Conservation (phyloP, 2,797 vertebrate genomes). For the Brotula barbata region DNA sequence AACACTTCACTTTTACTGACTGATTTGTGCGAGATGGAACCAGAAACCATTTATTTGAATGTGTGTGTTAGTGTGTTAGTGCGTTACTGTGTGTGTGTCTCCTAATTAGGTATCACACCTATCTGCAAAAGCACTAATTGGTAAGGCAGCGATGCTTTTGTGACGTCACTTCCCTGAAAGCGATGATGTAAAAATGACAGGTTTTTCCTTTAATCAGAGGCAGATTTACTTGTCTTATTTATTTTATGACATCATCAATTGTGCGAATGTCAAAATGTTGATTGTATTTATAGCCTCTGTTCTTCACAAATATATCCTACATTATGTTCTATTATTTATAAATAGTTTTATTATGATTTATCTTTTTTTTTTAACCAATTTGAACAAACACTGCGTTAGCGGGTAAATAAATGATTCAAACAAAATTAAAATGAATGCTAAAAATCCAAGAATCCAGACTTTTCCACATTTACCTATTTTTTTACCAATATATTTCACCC, state of each 20-base stretch:
- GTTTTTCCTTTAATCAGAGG: not conserved
- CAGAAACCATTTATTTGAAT: slow-evolving; percentile 39
- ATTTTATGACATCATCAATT: slow-evolving; percentile 4
- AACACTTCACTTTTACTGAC: not conserved
- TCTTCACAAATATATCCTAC: too few relatives aligned
- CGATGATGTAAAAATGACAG: slow-evolving; percentile 20
- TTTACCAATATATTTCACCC: too few relatives aligned
- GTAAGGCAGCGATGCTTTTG: slow-evolving; percentile 32
- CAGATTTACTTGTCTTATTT: not conserved
- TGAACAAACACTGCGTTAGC: too few relatives aligned
- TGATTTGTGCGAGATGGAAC: slow-evolving; percentile 6
- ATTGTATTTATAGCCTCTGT: too few relatives aligned
- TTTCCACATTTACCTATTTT: too few relatives aligned
- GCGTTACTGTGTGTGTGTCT: slow-evolving; percentile 37
- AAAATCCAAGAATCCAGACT: too few relatives aligned
- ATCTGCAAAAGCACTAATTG: slow-evolving; percentile 56
- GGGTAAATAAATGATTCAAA: too few relatives aligned
- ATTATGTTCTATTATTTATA: too few relatives aligned
- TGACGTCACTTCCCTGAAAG: slow-evolving; percentile 62
- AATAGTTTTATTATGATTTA: too few relatives aligned
- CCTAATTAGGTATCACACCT: slow-evolving; percentile 68
- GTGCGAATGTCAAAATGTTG: not conserved
- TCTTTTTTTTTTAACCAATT: too few relatives aligned
- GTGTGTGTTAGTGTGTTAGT: slow-evolving; percentile 5
- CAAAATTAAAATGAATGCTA: too few relatives aligned